Evolutionary conservation across 2,113 vertebrate species (phyloP), one percentile per base, ranked within the genome.

Genomic region (Cephalopholis sonnerati): DNA sequence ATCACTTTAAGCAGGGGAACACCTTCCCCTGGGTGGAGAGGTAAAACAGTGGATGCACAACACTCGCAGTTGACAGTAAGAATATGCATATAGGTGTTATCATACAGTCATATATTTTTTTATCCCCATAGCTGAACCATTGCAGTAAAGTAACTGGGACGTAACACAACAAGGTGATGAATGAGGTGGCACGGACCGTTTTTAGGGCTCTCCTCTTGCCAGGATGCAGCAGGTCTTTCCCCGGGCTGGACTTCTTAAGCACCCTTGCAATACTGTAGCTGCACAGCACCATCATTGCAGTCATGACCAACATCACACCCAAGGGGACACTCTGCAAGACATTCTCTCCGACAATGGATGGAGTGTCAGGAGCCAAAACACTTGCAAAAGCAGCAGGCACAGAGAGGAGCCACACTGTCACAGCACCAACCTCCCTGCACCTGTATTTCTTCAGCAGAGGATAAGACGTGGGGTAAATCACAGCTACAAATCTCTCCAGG

Each of bases 401-500:
- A 0, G 77, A 53, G 0, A 39, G 0, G 7, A 89, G 17, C 92
- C 92, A 92, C 22, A 85, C 86, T 0, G 4, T 1, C 2, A 18
- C 50, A 0, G 46, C 76, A 20, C 82, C 46, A 0, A 79, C 5
- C 85, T 90, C 87, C 74, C 85, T 83, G 66, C 17, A 79, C 4
- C 79, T 77, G 82, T 90, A 89, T 3, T 44, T 87, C 69, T 71
- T 89, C 64, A 92, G 83, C 88, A 87, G 77, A 3, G 55, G 72
- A 27, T 87, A 93, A 3, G 20, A 77, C 0, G 67, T 84, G 20
- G 90, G 93, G 27, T 81, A 17, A 22, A 88, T 57, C 36, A 93
- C 91, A 0, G 93, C 93, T 0, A 90, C 24, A 9, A 83, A 92
- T 16, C 91, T 68, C 79, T 93, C 91, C 29, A 92, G 1, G 61